Conservation (phyloP, 2,888 invertebrate species). For the Congeria kusceri region DNA sequence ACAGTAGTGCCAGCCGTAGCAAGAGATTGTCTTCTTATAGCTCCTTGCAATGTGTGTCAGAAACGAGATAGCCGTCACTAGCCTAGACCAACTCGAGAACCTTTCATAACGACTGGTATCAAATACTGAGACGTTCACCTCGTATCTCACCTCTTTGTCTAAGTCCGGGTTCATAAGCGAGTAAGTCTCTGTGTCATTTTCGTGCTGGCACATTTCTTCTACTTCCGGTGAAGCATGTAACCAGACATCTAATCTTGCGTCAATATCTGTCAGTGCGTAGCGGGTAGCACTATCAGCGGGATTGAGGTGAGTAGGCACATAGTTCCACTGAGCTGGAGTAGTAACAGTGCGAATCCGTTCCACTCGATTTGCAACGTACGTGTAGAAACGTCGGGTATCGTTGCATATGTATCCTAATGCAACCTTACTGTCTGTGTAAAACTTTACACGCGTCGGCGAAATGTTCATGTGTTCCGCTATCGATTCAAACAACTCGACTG, state of each 20-base stretch:
- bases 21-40: neutral
- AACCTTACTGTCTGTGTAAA: conserved; percentile 58
- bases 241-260: conserved; percentile 6
- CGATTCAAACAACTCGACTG: no score
- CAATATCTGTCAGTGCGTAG: conserved; percentile 13
- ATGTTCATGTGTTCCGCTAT: no score
- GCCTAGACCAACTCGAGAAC: no score
- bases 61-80: neutral
- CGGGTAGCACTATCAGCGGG: conserved; percentile 50
- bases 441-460: conserved; percentile 3
- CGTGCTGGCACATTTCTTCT: no score
- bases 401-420: conserved; percentile 60
- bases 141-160: conserved; percentile 24
- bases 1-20: conserved; percentile 34
- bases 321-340: conserved; percentile 48
- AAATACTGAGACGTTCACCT: no score
- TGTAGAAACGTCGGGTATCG: conserved; percentile 49
- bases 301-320: conserved; percentile 41
- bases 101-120: no score
- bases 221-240: conserved; percentile 13
- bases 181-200: no score
- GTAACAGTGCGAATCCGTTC: conserved; percentile 27
- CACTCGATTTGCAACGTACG: conserved; percentile 54
- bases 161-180: no score
- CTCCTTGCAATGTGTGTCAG: conserved; percentile 2